phyloP scores from a whole-genome alignment of 2,888 invertebrate species.

The Eutolmus rufibarbis region DNA sequence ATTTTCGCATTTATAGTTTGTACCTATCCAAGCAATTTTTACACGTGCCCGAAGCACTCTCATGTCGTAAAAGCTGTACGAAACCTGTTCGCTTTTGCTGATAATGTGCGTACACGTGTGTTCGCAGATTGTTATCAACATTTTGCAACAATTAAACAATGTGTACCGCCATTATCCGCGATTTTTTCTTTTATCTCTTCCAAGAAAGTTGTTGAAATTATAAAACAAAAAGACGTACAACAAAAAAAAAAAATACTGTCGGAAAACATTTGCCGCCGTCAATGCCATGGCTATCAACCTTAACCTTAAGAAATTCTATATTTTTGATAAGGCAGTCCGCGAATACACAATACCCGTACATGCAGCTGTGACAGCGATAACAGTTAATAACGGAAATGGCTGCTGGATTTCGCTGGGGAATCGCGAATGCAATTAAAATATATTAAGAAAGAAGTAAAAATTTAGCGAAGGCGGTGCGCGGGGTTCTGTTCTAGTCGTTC shows the following conservation, averaged over 20 bases:
- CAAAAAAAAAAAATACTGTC: not conserved
- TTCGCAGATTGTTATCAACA: not conserved
- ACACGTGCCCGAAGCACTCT: not conserved
- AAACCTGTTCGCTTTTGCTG: not conserved
- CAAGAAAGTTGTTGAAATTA: not conserved
- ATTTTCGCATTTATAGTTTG: not conserved
- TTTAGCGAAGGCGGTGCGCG: not conserved
- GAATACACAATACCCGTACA: not conserved
- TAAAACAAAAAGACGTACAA: not conserved
- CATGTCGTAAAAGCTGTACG: not conserved
- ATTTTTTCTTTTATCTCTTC: not conserved
- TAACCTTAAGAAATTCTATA: constrained; percentile 24
- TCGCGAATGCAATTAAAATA: constrained; percentile 25
- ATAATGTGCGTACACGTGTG: not conserved
- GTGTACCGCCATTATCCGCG: not conserved
- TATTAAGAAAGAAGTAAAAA: not conserved
- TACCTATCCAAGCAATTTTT: not conserved
- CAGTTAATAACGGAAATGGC: constrained; percentile 33
- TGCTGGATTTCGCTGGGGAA: not conserved
- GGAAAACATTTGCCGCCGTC: constrained; percentile 3
- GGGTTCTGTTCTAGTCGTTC: not conserved
- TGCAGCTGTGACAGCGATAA: constrained; percentile 1
- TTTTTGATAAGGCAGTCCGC: constrained; percentile 10
- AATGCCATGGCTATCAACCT: constrained; percentile 32
- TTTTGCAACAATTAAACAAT: constrained; percentile 11